Base-by-base conservation (phyloP, 2,888 invertebrate species). In the Mesochorus sp. region DNA sequence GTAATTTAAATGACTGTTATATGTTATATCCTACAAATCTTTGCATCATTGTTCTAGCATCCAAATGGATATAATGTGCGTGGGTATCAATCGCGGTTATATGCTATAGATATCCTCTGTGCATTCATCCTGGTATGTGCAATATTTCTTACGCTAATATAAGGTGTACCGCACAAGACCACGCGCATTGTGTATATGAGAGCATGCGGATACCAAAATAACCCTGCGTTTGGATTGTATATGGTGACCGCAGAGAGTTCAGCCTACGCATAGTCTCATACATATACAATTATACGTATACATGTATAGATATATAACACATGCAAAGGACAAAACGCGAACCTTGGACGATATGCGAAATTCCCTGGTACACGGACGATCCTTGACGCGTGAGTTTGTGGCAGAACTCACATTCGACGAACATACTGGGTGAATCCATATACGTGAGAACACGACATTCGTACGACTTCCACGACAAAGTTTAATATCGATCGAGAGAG, bases 381-480 rank as follows among this genome's bases (percentile, higher is more conserved):
- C 61, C n/a, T n/a, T 47, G 31, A n/a, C 39, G n/a, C 6, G n/a
- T n/a, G 34, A 14, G 61, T 39, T 39, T 70, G 12, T 21, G 44
- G 42, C 42, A 31, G 28, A 26, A 49, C 24, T 31, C 55, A 31
- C 55, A 8, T 26, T 57, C 31, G 34, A 24, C 5, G 21, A 17
- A 24, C 10, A n/a, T 3, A 19, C 49, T 59, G 21, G 53, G 34
- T 64, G 78, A 78, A 78, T 78, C 78, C 78, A 59, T 78, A 78
- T 74, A 73, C 70, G 37, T 57, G 74, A 70, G 49, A 70, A 70
- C 47, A 47, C 34, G 78, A 70, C 51, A 59, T 51, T 78, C 53
- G 64, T 78, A 78, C 24, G 78, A 70, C 68, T 78, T 78, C 78
- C 10, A 59, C 24, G 70, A 59, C 24, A 51, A 70, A 51, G 74